phyloP scores from a whole-genome alignment of 2,113 vertebrate species.

The Falco punctatus region DNA sequence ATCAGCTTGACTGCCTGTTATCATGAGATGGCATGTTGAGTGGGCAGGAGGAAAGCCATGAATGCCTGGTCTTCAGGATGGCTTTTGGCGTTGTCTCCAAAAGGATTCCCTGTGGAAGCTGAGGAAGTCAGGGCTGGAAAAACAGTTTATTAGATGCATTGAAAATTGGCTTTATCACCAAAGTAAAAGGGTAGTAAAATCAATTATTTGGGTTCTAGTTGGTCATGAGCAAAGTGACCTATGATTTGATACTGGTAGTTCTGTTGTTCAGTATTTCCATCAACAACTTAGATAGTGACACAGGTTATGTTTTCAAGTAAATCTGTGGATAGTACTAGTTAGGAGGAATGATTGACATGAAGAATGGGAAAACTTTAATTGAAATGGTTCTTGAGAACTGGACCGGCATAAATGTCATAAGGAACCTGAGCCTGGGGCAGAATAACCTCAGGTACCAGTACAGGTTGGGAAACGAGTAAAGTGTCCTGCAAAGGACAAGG shows the following conservation, averaged over 20 bases:
- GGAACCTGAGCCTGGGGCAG: background rate
- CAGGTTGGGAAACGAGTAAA: background rate
- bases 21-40: background rate
- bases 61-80: background rate
- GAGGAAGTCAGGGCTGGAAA: background rate
- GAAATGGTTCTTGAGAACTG: background rate
- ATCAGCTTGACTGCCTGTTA: background rate
- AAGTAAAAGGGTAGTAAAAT: background rate
- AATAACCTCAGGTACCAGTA: background rate
- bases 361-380: background rate
- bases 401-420: background rate
- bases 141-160: background rate
- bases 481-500: background rate
- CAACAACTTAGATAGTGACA: background rate
- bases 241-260: background rate
- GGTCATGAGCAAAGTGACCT: background rate
- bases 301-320: background rate
- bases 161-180: background rate
- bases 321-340: background rate
- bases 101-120: background rate
- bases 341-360: background rate
- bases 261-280: background rate
- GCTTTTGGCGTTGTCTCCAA: background rate
- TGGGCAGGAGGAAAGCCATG: background rate
- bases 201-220: background rate